A percentile compares a stretch with the other conserved stretches of the same genome.
Conservation (phyloP, 2,888 invertebrate species). For the Empis stercorea region DNA sequence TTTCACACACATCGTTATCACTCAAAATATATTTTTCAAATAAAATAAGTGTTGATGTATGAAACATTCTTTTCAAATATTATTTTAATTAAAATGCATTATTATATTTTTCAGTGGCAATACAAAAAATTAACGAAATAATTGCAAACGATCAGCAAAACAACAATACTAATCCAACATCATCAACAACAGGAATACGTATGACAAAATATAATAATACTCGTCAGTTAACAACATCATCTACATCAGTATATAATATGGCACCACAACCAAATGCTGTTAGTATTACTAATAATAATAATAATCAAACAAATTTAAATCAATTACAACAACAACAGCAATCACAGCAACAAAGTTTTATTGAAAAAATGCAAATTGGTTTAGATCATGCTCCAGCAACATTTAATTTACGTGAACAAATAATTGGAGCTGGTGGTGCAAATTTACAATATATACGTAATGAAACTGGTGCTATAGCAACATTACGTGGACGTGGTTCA, state of each 20-base stretch:
- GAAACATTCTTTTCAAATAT: no score
- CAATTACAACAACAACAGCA: not conserved
- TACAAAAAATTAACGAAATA: conserved; percentile 23
- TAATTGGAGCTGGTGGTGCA: conserved; percentile 56
- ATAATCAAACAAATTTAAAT: not conserved
- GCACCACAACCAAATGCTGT: not conserved
- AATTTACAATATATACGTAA: conserved; percentile 64
- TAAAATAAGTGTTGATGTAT: no score
- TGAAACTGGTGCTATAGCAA: conserved; percentile 62
- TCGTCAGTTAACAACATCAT: not conserved
- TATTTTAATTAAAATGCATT: not conserved
- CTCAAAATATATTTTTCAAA: no score
- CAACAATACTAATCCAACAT: not conserved
- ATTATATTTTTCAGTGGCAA: conserved; percentile 19
- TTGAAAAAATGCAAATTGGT: conserved; percentile 63
- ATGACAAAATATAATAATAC: conserved; percentile 11
- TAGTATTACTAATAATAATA: not conserved
- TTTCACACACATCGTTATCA: no score
- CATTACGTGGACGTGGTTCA: conserved; percentile 55
- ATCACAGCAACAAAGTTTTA: conserved; percentile 5
- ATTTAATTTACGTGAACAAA: conserved; percentile 61
- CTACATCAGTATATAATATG: not conserved
- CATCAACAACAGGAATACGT: not conserved
- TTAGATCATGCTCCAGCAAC: conserved; percentile 62
- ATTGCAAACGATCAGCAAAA: conserved; percentile 13